Base-by-base conservation (phyloP, 1,140 invertebrate species). In the Drosophila quadrilineata region DNA sequence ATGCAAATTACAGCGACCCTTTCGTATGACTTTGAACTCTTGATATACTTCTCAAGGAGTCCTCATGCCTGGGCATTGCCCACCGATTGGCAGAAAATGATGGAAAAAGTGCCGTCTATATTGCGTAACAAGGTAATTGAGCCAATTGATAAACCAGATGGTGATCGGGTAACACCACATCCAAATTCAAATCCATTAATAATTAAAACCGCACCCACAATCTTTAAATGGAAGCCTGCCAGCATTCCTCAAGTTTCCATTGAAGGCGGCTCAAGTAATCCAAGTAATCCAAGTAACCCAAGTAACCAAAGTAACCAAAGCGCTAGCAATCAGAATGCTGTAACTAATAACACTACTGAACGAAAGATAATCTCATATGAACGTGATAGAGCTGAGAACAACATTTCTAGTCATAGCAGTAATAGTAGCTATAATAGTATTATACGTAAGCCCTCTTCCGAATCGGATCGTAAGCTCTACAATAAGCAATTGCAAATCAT, bases 71-170 rank as follows among this genome's bases (percentile, higher is more conserved):
- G 86, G 84, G 64, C 67, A 9, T 48, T 89, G 36, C 89, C 89
- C 38, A 54, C 33, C 10, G 79, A 89, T 10, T 89, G 88, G 87
- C 46, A 73, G 9, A 88, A 88, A 60, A 89, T 90, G 17, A 45
- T 71, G 31, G 79, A 89, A 48, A 74, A 66, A 50, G 62, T 63
- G 19, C 88, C 86, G 46, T 75, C 79, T 48, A 87, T 90, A 56
- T 40, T 89, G 33, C 86, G 88, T 56, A 89, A 89, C 62, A 90
- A 90, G 89, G 89, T 90, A 89, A 89, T 49, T 65, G 43, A n/a
- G 22, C 26, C 59, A 38, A 10, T 33, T 28, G 63, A 69, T 19
- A 26, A 22, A 22, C 31, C 38, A 24, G 38, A 28, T 6, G 41
- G 28, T 45, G 26, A 57, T 26, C 59, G 36, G 64, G 56, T 58